Evolutionary conservation across 2,888 invertebrate species (phyloP).

Genomic region (Atrina japonica): DNA sequence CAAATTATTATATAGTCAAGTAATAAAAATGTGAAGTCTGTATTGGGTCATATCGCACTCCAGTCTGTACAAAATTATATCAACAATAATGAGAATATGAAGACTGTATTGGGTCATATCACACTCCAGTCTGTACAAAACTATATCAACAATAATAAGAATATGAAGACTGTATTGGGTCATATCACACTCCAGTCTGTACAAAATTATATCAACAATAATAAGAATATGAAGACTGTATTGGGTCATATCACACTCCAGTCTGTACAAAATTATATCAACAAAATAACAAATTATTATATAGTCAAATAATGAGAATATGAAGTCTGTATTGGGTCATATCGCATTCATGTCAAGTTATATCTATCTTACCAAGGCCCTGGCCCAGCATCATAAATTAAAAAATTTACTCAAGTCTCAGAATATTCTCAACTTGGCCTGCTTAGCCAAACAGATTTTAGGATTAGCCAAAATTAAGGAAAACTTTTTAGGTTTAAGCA

Average conservation of each 20-base stretch:
- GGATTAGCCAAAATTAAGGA: no score
- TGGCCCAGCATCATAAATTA: no score
- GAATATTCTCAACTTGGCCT: no score
- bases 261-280: conserved; percentile 56
- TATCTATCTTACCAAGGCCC: neutral
- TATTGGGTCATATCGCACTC: neutral
- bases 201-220: conserved; percentile 8
- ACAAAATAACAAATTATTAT: neutral
- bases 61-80: conserved; percentile 42
- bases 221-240: neutral
- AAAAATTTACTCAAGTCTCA: no score
- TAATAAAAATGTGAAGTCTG: neutral
- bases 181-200: conserved; percentile 76
- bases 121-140: conserved; percentile 39
- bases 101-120: neutral
- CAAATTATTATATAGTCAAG: neutral
- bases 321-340: neutral
- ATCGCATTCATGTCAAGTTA: conserved; percentile 37
- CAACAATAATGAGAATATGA: neutral
- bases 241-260: conserved; percentile 70
- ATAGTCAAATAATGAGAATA: neutral
- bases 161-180: neutral
- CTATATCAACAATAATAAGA: neutral
- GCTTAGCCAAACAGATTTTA: neutral
- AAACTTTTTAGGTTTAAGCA: no score